phyloP scores from a whole-genome alignment of 1,140 invertebrate genomes.

The Apis laboriosa region DNA sequence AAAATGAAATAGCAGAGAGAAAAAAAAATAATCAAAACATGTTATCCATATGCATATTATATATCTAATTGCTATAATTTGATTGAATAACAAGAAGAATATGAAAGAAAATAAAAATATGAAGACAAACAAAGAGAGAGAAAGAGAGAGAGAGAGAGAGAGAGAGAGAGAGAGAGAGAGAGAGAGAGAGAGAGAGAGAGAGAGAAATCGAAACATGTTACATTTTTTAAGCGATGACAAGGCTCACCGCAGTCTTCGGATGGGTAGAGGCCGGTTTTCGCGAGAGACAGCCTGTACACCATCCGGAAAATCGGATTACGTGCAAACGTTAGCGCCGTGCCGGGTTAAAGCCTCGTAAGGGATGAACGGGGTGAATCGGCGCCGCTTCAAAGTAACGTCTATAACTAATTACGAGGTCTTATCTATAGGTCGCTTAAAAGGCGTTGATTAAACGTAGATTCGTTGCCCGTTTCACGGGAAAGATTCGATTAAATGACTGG shows the following conservation, averaged over 20 bases:
- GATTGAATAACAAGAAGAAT: neutral
- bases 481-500: slow-evolving; percentile 20
- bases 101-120: neutral
- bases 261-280: slow-evolving; percentile 34
- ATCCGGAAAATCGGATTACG: slow-evolving; percentile 62
- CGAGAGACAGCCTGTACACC: slow-evolving; percentile 43
- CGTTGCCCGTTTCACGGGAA: slow-evolving; percentile 17
- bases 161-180: neutral
- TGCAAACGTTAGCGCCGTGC: slow-evolving; percentile 35
- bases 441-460: slow-evolving; percentile 62
- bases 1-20: too few relatives aligned
- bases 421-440: slow-evolving; percentile 53
- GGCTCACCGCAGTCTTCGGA: slow-evolving; percentile 28
- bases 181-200: neutral
- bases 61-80: neutral
- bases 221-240: slow-evolving; percentile 43
- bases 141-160: too few relatives aligned
- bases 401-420: slow-evolving; percentile 64
- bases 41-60: too few relatives aligned
- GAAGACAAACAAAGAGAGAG: too few relatives aligned
- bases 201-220: neutral
- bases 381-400: slow-evolving; percentile 56
- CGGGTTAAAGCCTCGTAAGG: slow-evolving; percentile 19
- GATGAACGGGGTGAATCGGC: slow-evolving; percentile 8
- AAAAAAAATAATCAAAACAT: too few relatives aligned